These are phyloP conservation scores for Aradophagus sp. DNA, from an alignment of 1,140 invertebrate genomes.

Conservation along the genomic window DNA sequence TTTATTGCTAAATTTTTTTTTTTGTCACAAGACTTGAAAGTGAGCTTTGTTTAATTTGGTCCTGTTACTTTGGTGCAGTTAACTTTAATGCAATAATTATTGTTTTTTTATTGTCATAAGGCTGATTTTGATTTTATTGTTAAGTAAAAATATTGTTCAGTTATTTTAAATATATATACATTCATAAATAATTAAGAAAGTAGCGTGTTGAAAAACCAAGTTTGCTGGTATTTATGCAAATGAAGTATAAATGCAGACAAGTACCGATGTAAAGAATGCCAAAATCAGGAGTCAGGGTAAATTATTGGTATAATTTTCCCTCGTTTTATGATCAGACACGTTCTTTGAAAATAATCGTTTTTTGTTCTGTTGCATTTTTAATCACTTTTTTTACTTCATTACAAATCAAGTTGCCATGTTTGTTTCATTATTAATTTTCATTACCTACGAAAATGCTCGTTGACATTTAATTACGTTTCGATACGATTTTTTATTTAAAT, in stretches of 20 bases:
- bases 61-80: no score
- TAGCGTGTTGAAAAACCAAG: constrained; percentile 26
- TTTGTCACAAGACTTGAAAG: no score
- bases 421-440: no score
- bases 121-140: constrained; percentile 2
- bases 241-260: constrained; percentile 31
- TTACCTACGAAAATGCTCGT: no score
- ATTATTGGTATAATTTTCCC: constrained; percentile 44
- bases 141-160: constrained; percentile 29
- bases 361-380: constrained; percentile 2
- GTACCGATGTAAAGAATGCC: constrained; percentile 37
- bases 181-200: constrained; percentile 45
- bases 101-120: background rate
- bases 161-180: constrained; percentile 31
- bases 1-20: constrained; percentile 2
- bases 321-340: constrained; percentile 7
- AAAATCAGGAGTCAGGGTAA: constrained; percentile 42
- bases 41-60: no score
- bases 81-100: constrained; percentile 7
- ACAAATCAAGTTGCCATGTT: constrained; percentile 1
- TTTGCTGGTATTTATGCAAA: constrained; percentile 44
- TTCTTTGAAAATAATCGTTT: constrained; percentile 17
- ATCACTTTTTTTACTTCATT: constrained; percentile 3
- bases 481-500: background rate
- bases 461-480: background rate